These are phyloP conservation scores for Miltochrista miniata DNA, from an alignment of 2,888 invertebrate genomes.

Conservation along the genomic window DNA sequence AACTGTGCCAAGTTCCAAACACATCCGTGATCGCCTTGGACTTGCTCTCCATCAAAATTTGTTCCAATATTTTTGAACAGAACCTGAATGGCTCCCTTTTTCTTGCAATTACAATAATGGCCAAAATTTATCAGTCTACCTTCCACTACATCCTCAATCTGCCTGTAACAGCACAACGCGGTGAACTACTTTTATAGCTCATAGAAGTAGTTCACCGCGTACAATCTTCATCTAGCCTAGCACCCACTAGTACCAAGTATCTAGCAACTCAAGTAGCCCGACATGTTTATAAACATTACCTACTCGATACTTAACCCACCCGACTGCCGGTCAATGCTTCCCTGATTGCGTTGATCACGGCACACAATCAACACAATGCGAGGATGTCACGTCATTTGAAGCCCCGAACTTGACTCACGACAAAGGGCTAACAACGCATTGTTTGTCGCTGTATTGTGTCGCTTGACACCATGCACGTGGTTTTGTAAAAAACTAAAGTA, in stretches of 20 bases:
- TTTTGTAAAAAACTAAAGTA: too few relatives aligned
- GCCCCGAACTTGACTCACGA: slow-evolving; percentile 64
- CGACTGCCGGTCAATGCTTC: slow-evolving; percentile 63
- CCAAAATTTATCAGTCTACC: too few relatives aligned
- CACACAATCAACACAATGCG: slow-evolving; percentile 54
- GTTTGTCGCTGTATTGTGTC: slow-evolving; percentile 57
- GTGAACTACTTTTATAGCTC: too few relatives aligned
- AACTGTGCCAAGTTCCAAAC: too few relatives aligned
- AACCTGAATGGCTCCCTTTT: too few relatives aligned
- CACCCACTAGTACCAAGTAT: not conserved
- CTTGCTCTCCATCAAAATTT: too few relatives aligned
- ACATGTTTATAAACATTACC: slow-evolving; percentile 17
- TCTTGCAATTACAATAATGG: too few relatives aligned
- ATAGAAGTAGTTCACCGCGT: too few relatives aligned
- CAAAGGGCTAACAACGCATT: slow-evolving; percentile 77
- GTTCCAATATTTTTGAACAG: too few relatives aligned
- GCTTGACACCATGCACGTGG: not conserved
- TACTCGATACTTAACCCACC: slow-evolving; percentile 38
- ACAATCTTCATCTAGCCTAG: not conserved
- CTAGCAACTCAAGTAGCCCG: slow-evolving; percentile 9
- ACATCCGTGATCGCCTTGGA: too few relatives aligned
- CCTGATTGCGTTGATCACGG: slow-evolving; percentile 48
- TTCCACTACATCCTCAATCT: too few relatives aligned
- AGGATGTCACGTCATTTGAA: slow-evolving; percentile 67
- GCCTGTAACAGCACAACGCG: too few relatives aligned